phyloP scores from a whole-genome alignment of 2,888 invertebrate species.

The Petrophora chlorosata region DNA sequence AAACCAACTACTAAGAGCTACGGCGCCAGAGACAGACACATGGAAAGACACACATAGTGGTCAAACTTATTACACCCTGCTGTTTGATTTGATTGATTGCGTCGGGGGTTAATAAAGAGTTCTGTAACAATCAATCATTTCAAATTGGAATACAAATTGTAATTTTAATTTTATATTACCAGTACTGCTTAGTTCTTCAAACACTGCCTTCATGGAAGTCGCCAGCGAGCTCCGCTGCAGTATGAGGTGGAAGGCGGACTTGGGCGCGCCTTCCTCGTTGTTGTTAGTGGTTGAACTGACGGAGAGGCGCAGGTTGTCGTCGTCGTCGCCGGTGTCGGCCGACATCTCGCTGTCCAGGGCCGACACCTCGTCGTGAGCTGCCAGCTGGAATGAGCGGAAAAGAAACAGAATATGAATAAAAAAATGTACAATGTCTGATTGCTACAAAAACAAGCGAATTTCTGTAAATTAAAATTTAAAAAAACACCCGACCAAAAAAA shows the following conservation, averaged over 20 bases:
- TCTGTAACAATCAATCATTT: not conserved
- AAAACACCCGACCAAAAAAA: no score
- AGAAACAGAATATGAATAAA: no score
- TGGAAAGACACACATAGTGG: no score
- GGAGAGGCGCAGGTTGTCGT: slow-evolving; percentile 67
- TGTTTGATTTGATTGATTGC: no score
- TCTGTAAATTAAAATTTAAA: no score
- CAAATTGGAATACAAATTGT: not conserved
- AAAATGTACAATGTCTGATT: no score
- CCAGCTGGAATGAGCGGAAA: slow-evolving; percentile 61
- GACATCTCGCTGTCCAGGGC: slow-evolving; percentile 75
- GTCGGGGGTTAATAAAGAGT: no score
- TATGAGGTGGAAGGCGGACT: slow-evolving; percentile 91
- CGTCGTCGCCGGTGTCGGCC: slow-evolving; percentile 73
- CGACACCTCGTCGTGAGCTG: slow-evolving; percentile 84
- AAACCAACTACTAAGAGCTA: no score
- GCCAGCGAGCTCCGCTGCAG: slow-evolving; percentile 92
- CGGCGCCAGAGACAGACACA: no score
- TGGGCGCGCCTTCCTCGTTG: slow-evolving; percentile 52
- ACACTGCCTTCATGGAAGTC: slow-evolving; percentile 91
- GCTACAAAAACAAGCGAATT: no score
- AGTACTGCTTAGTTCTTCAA: slow-evolving; percentile 88
- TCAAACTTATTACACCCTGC: no score
- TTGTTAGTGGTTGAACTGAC: slow-evolving; percentile 65
- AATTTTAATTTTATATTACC: slow-evolving; percentile 55